Evolutionary conservation across 2,888 invertebrate genomes (phyloP), one percentile per base, ranked within the genome.

Genomic region (Harpagoxenus sublaevis): DNA sequence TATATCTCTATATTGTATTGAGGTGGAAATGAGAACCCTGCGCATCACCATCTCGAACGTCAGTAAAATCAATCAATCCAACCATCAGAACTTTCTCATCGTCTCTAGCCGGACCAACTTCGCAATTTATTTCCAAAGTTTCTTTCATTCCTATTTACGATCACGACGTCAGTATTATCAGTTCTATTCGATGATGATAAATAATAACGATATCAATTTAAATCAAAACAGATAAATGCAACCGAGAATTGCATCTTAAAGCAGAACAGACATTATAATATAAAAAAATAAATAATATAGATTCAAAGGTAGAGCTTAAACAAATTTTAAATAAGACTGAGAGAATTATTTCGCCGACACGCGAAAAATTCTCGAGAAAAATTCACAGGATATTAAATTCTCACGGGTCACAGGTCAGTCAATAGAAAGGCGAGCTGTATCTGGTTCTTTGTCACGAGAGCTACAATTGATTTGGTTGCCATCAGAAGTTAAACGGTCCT

Each of bases 81-180:
- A 48, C 45, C 48, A 74, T 62, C 4, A 60, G n/a, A 63, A 45
- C 31, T 75, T 48, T 75, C n/a, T 74, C 42, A 39, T 71, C 39
- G 18, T 45, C 35, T 74, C 73, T 31, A 42, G 2, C n/a, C 3
- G 18, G 15, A 62, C 62, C 23, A 35, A 75, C 63, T 74, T 74
- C 31, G 45, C n/a, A 48, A 62, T 39, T 75, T 75, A 75, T 75
- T 75, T 75, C 48, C 63, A 31, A 74, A 75, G 74, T 62, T 74
- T 8, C 42, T 28, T 62, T 28, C 9, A 45, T 45, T 57, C 62
- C 5, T 15, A 45, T 75, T 75, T 74, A 45, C 12, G 31, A 74
- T 74, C 15, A 15, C 23, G 23, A 39, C 3, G n/a, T 75, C n/a
- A 35, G 31, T 63, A 23, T 60, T 45, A 62, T 75, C n/a, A 23